Conservation (phyloP, 2,888 invertebrate genomes). For the Fragum fragum region DNA sequence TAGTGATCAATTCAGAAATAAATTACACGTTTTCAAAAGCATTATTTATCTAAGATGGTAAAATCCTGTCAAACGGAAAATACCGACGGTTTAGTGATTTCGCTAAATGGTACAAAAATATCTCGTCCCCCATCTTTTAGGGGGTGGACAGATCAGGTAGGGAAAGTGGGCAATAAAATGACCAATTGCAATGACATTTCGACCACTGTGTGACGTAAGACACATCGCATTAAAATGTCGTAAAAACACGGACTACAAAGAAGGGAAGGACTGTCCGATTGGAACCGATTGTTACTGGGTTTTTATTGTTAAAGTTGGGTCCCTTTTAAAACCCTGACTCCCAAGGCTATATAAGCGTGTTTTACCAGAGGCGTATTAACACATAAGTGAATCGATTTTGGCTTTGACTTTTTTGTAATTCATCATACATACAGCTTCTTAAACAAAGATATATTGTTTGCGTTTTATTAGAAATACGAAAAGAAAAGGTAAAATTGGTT, state of each 20-base stretch:
- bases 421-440: too few relatives aligned
- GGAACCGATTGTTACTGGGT: slow-evolving; percentile 30
- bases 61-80: slow-evolving; percentile 59
- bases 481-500: too few relatives aligned
- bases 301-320: slow-evolving; percentile 2
- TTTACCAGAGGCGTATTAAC: not conserved
- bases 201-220: slow-evolving; percentile 47
- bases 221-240: slow-evolving; percentile 62
- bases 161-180: slow-evolving; percentile 20
- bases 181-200: slow-evolving; percentile 19
- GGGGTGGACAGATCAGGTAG: slow-evolving; percentile 30
- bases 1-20: slow-evolving; percentile 63
- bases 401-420: too few relatives aligned
- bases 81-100: slow-evolving; percentile 40
- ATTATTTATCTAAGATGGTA: slow-evolving; percentile 68
- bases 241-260: slow-evolving; percentile 42
- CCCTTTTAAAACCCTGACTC: not conserved
- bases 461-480: too few relatives aligned
- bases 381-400: too few relatives aligned
- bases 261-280: not conserved
- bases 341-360: not conserved
- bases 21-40: slow-evolving; percentile 62
- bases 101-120: slow-evolving; percentile 49
- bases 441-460: too few relatives aligned
- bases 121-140: slow-evolving; percentile 6